A percentile compares a stretch with the other conserved stretches of the same genome.
These are phyloP conservation scores for Cydia pomonella DNA, from an alignment of 1,140 invertebrate species.

Conservation along the genomic window DNA sequence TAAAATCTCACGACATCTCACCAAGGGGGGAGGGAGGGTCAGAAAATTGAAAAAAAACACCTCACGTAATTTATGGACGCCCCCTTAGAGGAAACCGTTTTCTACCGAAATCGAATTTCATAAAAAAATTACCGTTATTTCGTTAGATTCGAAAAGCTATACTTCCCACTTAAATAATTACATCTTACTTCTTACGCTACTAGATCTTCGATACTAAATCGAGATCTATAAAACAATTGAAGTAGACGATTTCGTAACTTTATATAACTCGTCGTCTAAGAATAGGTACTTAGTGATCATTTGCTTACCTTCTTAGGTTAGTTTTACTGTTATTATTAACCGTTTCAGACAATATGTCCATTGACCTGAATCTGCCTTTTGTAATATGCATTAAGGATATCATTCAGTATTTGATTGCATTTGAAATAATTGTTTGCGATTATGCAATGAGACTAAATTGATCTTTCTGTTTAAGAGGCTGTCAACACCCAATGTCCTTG, in stretches of 20 bases:
- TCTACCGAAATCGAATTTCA: too few species aligned
- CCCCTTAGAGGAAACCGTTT: too few species aligned
- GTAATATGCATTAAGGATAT: not conserved
- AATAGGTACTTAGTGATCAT: not conserved
- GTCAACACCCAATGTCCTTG: too few species aligned
- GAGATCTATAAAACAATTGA: constrained; percentile 19
- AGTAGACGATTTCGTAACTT: not conserved
- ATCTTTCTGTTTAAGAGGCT: not conserved
- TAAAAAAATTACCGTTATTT: too few species aligned
- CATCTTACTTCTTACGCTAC: too few species aligned
- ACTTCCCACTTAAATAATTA: too few species aligned
- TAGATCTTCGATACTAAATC: not conserved
- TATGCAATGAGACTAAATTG: not conserved
- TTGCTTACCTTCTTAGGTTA: not conserved
- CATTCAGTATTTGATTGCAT: not conserved
- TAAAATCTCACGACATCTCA: too few species aligned
- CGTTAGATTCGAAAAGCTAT: too few species aligned
- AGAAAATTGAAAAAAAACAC: too few species aligned
- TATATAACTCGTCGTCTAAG: not conserved
- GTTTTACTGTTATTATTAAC: constrained; percentile 20
- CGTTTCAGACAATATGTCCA: not conserved
- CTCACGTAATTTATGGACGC: too few species aligned
- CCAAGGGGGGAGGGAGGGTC: too few species aligned
- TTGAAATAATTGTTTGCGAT: not conserved
- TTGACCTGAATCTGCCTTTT: constrained; percentile 5